Percentiles rank a stretch among this genome's conserved stretches.
phyloP scores from a whole-genome alignment of 2,888 invertebrate genomes.

The Capitulum mitella region DNA sequence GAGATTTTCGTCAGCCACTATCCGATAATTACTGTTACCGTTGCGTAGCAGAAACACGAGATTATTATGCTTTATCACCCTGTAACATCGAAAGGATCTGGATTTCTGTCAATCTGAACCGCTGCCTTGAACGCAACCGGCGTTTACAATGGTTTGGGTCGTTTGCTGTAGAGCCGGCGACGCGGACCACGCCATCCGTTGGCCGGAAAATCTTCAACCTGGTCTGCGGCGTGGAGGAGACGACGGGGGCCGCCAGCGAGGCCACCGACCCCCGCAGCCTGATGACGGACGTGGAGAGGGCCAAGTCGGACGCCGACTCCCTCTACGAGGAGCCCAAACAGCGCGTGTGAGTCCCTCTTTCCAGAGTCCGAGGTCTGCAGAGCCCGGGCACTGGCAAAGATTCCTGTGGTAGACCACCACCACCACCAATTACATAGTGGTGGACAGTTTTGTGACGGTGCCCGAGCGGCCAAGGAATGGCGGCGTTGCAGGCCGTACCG shows the following conservation, averaged over 20 bases:
- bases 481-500: no score
- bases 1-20: no score
- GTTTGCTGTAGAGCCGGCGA: neutral
- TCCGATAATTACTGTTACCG: neutral
- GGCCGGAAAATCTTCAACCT: neutral
- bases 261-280: neutral
- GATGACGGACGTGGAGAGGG: neutral
- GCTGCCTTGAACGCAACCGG: no score
- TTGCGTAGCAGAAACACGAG: neutral
- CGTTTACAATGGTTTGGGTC: neutral
- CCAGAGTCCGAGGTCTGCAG: neutral
- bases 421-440: neutral
- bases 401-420: no score
- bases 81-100: neutral
- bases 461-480: neutral
- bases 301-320: neutral
- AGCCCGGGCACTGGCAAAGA: no score
- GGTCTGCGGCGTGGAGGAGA: neutral
- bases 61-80: neutral
- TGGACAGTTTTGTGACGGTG: neutral
- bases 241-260: neutral
- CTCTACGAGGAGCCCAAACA: slow-evolving; percentile 7
- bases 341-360: neutral
- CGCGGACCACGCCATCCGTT: neutral
- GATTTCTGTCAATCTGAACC: no score